Evolutionary conservation across 2,888 invertebrate genomes (phyloP), one percentile per base, ranked within the genome.

Genomic region (Crematogaster levior): DNA sequence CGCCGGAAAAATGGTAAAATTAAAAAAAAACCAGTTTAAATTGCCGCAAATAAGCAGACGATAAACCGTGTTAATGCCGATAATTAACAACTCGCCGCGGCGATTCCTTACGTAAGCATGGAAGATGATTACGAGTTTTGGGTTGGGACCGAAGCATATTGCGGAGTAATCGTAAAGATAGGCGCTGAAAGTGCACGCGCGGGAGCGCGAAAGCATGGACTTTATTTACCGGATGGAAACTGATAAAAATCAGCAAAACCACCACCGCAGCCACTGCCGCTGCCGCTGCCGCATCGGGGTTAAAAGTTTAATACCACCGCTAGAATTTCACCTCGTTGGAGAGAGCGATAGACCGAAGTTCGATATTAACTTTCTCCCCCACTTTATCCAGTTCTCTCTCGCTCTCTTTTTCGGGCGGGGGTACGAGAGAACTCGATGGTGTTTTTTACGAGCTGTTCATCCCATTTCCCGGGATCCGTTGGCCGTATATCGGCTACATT

Each of bases 401-500:
- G 3, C 9, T 56, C 18, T 74, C 66, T 81, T 66, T 84, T 85
- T 84, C 70, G 53, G 24, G 2, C 30, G 34, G 24, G n/a, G n/a
- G 65, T 9, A 27, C 18, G 37, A 37, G 66, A 51, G 70, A 58
- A 18, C 61, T 48, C 77, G 75, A 77, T 66, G 77, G 61, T 82
- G 63, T 85, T 82, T 82, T 84, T 84, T 84, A 79, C 73, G 72
- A 72, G 77, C 77, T 70, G 34, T 61, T 79, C 82, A 82, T 82
- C 68, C 81, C 70, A 56, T 81, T 81, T 72, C 68, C 66, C 66
- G 73, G 79, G 77, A 79, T 65, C 51, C 74, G 75, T 72, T 70
- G 75, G 63, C 60, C 70, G 81, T 72, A 81, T 74, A 86, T 83
- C 68, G 80, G 84, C 84, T 85, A 88, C 83, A 84, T 86, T 89